Percentiles rank a stretch among this genome's conserved stretches.
Evolutionary conservation across 53 echinoderm and acorn worm genomes (phyloP).

Genomic region (Pentamera pediparva): DNA sequence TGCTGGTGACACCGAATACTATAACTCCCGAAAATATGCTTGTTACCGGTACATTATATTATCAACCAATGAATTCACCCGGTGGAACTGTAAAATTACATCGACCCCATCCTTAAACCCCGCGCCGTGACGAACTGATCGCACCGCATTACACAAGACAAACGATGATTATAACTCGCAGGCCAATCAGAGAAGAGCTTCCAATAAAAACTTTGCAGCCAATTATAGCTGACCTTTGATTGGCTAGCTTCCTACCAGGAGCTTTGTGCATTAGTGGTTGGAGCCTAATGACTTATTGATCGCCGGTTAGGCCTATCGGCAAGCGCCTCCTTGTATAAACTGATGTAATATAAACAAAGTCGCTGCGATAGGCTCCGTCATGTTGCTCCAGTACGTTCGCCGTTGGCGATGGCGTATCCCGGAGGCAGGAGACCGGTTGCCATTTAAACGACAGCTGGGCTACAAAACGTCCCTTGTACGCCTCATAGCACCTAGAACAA

Average conservation of each 20-base stretch:
- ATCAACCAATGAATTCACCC: not conserved
- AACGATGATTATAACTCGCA: not conserved
- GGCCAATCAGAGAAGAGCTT: slow-evolving; percentile 23
- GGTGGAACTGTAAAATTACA: slow-evolving; percentile 6
- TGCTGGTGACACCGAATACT: not conserved
- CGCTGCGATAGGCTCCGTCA: not conserved
- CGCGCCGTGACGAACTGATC: slow-evolving; percentile 33
- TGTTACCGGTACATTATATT: not conserved
- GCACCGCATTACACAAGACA: not conserved
- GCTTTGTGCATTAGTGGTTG: slow-evolving; percentile 7
- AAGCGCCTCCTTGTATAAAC: not conserved
- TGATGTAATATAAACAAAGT: slow-evolving; percentile 8
- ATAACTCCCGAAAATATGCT: no score
- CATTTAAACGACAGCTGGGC: slow-evolving; percentile 31
- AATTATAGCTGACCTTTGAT: slow-evolving; percentile 22
- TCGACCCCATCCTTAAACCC: slow-evolving; percentile 17
- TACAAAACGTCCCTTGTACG: slow-evolving; percentile 34
- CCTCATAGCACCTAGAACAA: slow-evolving; percentile 9
- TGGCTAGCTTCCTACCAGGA: slow-evolving; percentile 8
- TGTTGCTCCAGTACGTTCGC: not conserved
- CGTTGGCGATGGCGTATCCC: slow-evolving; percentile 2
- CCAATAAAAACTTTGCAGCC: slow-evolving; percentile 19
- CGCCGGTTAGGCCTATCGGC: not conserved
- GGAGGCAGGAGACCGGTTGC: slow-evolving; percentile 32
- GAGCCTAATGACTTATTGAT: slow-evolving; percentile 29